Evolutionary conservation across 2,113 vertebrate genomes (phyloP).

Genomic region (Dicrurus megarhynchus): DNA sequence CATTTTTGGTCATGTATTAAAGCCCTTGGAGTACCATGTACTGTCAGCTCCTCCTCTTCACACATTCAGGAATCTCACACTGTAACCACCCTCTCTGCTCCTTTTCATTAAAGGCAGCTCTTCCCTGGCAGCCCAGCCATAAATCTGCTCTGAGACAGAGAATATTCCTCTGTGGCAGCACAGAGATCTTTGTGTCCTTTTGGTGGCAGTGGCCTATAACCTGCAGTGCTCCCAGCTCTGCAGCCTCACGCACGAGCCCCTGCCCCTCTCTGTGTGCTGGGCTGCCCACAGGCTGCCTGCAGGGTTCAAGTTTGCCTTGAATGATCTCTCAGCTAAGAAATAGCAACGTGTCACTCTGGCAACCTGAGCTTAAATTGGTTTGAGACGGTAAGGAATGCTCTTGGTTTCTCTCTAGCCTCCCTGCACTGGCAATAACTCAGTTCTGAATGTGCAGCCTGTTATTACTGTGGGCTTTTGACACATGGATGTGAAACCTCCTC

Average conservation of each 20-base stretch:
- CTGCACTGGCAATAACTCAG: not conserved
- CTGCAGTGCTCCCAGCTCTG: not conserved
- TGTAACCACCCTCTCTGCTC: not conserved
- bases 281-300: not conserved
- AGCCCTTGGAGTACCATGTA: not conserved
- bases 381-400: not conserved
- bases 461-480: not conserved
- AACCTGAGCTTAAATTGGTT: not conserved
- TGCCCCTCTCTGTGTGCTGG: not conserved
- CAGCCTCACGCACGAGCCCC: rapidly evolving
- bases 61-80: not conserved
- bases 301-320: not conserved
- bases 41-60: not conserved
- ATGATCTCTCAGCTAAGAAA: conserved; percentile 4
- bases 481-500: not conserved
- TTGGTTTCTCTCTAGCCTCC: not conserved
- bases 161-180: not conserved
- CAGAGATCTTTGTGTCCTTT: not conserved
- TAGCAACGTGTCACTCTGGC: not conserved
- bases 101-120: not conserved
- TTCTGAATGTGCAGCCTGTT: not conserved
- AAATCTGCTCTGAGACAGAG: not conserved
- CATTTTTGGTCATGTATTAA: not conserved
- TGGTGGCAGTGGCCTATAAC: not conserved
- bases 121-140: not conserved